Evolutionary conservation across 1,140 invertebrate species (phyloP), one percentile per base, ranked within the genome.

Genomic region (Cheumatopsyche charites): DNA sequence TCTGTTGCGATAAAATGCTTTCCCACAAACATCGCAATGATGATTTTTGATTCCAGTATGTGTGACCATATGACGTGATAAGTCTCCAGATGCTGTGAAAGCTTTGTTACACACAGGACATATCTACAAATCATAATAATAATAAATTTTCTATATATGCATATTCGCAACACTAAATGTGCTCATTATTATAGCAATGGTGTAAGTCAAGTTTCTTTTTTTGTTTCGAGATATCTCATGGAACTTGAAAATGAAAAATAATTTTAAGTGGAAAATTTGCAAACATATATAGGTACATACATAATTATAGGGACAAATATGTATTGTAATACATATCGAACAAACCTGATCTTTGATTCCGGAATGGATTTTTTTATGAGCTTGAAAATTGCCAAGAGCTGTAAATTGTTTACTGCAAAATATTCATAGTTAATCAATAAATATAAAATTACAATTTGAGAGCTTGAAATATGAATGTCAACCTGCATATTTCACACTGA

Each of bases 401-500:
- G 86, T 84, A 77, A 88, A 88, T 74, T 82, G 84, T 78, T 87
- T 88, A 36, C 86, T 87, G 78, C 15, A 25, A 83, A 84, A 63
- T 62, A 75, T 19, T 9, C 19, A 66, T 15, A 23, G 3, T 66
- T 21, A 7, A 67, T 36, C 2, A 63, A 21, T 45, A 47, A 19
- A 67, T 65, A 43, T 67, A 49, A 7, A 26, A 42, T 49, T n/a
- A 23, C 5, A n/a, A n/a, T n/a, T n/a, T n/a, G n/a, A n/a, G n/a
- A n/a, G n/a, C n/a, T n/a, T 45, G 55, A 41, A 43, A 66, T 41
- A 23, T 9, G 21, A 42, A 62, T 67, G 67, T 23, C 62, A 67
- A 83, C 88, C 89, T 82, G 77, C 90, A 94, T 17, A 92, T 87
- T 78, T 94, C 92, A 81, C 93, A 95, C 67, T 92, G 90, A 78